phyloP scores from a whole-genome alignment of 2,797 vertebrate genomes.

The Allobates femoralis region DNA sequence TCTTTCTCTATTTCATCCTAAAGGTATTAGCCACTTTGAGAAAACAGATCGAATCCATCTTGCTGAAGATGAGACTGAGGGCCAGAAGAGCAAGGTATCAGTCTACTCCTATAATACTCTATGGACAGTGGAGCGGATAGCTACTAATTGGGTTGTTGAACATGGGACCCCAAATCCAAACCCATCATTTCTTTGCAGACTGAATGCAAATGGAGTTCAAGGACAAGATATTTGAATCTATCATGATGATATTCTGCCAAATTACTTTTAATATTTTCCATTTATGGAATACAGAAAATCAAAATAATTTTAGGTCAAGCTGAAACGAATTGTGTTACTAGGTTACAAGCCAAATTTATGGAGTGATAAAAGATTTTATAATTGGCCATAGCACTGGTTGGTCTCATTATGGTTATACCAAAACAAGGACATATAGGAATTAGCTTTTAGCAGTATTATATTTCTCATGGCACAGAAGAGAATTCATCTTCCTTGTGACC shows the following conservation, averaged over 20 bases:
- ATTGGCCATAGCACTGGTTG: neutral
- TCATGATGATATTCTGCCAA: neutral
- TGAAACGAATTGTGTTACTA: neutral
- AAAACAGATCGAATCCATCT: too few species aligned
- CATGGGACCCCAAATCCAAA: too few species aligned
- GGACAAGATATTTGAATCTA: too few species aligned
- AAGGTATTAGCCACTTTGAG: too few species aligned
- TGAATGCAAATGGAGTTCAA: too few species aligned
- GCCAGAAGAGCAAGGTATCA: too few species aligned
- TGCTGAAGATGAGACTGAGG: too few species aligned
- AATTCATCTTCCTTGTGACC: constrained; percentile 2
- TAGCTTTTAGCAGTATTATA: neutral
- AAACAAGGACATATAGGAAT: neutral
- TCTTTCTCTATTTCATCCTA: too few species aligned
- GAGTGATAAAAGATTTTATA: neutral
- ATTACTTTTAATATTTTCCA: neutral
- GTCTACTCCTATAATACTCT: too few species aligned
- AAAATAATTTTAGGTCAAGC: neutral
- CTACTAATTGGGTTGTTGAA: too few species aligned
- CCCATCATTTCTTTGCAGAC: too few species aligned
- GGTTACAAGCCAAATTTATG: neutral
- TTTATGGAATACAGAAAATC: neutral
- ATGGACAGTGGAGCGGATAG: too few species aligned
- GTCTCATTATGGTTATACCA: neutral
- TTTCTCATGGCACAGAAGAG: neutral